Evolutionary conservation across 2,113 vertebrate genomes (phyloP).

Genomic region (Mus musculus): DNA sequence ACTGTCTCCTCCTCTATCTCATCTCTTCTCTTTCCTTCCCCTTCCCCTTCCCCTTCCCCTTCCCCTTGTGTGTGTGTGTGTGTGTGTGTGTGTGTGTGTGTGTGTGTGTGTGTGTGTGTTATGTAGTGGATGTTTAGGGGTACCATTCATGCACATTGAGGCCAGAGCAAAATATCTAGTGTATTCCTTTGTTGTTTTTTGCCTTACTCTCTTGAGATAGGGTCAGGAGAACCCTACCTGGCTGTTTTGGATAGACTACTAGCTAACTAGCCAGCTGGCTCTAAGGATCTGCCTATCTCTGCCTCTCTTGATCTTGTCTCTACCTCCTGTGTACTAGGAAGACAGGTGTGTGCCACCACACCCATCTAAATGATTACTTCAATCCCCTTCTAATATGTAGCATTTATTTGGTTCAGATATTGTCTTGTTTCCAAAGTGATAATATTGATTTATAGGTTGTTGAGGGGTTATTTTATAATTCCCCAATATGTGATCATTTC

Average conservation of each 20-base stretch:
- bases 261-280: background rate
- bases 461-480: background rate
- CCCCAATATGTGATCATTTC: background rate
- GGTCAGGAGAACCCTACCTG: background rate
- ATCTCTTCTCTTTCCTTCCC: no score
- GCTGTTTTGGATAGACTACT: background rate
- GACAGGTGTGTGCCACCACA: background rate
- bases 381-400: background rate
- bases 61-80: no score
- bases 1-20: background rate
- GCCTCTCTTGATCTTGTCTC: background rate
- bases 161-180: background rate
- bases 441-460: background rate
- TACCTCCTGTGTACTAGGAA: background rate
- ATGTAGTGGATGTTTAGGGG: background rate
- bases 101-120: no score
- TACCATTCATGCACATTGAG: background rate
- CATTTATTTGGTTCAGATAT: constrained; percentile 35
- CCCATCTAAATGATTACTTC: background rate
- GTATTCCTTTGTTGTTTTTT: background rate
- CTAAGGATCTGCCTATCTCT: background rate
- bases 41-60: no score
- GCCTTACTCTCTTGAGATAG: background rate
- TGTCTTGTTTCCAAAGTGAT: constrained; percentile 13
- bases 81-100: background rate